Base-by-base conservation (phyloP, 2,113 vertebrate genomes). In the Drymodes brunneopygia region DNA sequence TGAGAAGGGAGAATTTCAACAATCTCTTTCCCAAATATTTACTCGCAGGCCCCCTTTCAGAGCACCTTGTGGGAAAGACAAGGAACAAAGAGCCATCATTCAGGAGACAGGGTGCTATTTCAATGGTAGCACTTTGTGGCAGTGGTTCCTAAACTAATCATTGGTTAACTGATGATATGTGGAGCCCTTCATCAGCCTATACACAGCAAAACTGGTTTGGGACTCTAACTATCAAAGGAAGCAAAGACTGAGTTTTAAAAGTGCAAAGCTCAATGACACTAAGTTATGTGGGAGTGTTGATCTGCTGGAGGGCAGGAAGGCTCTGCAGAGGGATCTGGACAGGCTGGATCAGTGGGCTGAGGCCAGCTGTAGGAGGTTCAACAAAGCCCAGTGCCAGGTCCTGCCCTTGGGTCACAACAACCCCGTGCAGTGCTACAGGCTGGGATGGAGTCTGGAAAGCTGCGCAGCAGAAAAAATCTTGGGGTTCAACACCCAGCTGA, bases 391-490 rank as follows among this genome's bases (percentile, higher is more conserved):
- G 20, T 21, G 16, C 2, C 5, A 15, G 16, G 3, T 38, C 19
- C 28, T n/a, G 23, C 29, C 16, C 28, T n/a, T n/a, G 15, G 10
- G 16, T 25, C 28, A 25, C 15, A n/a, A 45, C 12, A 60, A 7
- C 7, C 9, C 38, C 13, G 6, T 10, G 6, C 3, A 74, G 38
- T 3, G 1, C 20, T 24, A 20, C 16, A n/a, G 33, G 7, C 20
- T 47, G 9, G 2, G 6, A 22, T 17, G 21, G 17, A 51, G 6
- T 2, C 24, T 53, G 45, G 28, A 53, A 53, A 38, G 7, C 3
- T 20, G 13, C 3, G 0, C 45, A 45, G 23, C 4, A 38, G 53
- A 25, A 81, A 73, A 81, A 6, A 7, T 38, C 28, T 20, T 25
- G 13, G 7, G 16, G 5, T 0, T 40, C 23, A n/a, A 11, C 9